phyloP scores from a whole-genome alignment of 2,888 invertebrate genomes.

The Dolichomitus sp. region DNA sequence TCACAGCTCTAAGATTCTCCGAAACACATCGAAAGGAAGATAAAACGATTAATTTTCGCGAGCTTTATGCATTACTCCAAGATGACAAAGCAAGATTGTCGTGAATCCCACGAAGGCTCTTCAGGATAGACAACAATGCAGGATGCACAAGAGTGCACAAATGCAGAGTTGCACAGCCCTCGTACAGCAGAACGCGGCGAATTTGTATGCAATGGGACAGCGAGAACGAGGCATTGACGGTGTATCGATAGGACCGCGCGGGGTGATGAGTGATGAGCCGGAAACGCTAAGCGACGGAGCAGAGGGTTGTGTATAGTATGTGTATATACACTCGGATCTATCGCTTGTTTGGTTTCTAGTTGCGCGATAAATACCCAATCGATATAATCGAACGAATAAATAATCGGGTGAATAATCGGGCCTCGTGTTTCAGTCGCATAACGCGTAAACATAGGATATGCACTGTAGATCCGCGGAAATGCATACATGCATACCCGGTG shows the following conservation, averaged over 20 bases:
- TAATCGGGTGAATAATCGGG: slow-evolving; percentile 62
- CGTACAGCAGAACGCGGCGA: neutral
- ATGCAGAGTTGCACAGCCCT: neutral
- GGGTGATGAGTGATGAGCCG: slow-evolving; percentile 59
- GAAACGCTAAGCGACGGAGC: slow-evolving; percentile 46
- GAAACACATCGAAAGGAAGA: neutral
- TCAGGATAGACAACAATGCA: slow-evolving; percentile 1
- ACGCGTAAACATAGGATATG: slow-evolving; percentile 20
- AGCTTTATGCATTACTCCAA: neutral
- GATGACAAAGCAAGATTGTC: slow-evolving; percentile 1
- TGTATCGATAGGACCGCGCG: slow-evolving; percentile 52
- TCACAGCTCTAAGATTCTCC: neutral
- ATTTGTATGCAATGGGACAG: neutral
- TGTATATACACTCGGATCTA: slow-evolving; percentile 39
- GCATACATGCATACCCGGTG: slow-evolving; percentile 24
- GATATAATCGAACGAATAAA: slow-evolving; percentile 66
- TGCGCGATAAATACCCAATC: slow-evolving; percentile 66
- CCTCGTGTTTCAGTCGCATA: slow-evolving; percentile 31
- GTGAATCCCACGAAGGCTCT: neutral
- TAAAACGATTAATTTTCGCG: neutral
- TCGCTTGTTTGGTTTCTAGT: slow-evolving; percentile 62
- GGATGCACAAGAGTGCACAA: slow-evolving; percentile 27
- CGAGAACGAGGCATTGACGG: slow-evolving; percentile 34
- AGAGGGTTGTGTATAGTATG: slow-evolving; percentile 30
- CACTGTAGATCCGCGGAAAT: neutral